Evolutionary conservation across 2,888 invertebrate species (phyloP).

Genomic region (Noctua fimbriata): DNA sequence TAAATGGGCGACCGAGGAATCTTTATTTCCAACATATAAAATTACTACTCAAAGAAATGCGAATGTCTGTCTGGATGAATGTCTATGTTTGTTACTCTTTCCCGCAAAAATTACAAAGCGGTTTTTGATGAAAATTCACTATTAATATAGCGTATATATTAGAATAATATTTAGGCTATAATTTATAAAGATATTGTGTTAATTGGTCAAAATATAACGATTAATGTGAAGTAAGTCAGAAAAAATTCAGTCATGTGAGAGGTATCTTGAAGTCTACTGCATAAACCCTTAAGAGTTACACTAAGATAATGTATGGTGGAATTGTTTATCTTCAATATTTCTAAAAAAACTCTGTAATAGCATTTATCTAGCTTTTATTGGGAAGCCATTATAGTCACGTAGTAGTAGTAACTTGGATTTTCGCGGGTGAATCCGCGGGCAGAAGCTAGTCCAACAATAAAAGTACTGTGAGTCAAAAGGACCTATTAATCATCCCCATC

Average conservation of each 20-base stretch:
- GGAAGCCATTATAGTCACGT: too few species aligned
- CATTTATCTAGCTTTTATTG: background rate
- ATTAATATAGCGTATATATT: background rate
- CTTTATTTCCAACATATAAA: conserved; percentile 45
- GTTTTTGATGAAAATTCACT: background rate
- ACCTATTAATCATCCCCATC: conserved; percentile 55
- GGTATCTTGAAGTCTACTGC: background rate
- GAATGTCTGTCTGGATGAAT: background rate
- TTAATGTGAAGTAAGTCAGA: background rate
- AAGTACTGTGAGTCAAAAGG: conserved; percentile 42
- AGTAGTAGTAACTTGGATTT: too few species aligned
- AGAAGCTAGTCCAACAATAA: background rate
- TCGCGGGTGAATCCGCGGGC: background rate
- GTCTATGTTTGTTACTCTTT: background rate
- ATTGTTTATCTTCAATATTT: background rate
- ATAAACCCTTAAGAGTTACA: background rate
- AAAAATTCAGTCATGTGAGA: accelerated
- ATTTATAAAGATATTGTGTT: background rate
- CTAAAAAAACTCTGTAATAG: background rate
- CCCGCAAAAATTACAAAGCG: background rate
- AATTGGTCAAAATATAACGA: background rate
- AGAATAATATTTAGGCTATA: background rate
- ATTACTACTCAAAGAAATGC: background rate
- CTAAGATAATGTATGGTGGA: background rate
- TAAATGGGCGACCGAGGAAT: conserved; percentile 46